phyloP scores from a whole-genome alignment of 2,888 invertebrate genomes.

The Orchesellides sinensis region DNA sequence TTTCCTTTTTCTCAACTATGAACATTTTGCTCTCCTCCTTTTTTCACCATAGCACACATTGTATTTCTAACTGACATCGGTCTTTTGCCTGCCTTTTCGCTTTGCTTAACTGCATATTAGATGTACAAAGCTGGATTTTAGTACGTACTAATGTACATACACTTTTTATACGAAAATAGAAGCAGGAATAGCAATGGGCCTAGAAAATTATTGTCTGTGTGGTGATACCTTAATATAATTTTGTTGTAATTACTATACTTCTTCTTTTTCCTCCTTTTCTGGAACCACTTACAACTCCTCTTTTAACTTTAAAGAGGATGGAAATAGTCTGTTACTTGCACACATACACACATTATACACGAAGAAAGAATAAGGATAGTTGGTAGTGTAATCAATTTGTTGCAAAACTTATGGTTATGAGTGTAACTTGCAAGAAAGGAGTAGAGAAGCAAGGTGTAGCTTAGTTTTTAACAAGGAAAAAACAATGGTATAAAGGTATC shows the following conservation, averaged over 20 bases:
- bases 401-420: conserved; percentile 40
- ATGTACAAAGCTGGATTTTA: conserved; percentile 3
- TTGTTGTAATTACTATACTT: conserved; percentile 55
- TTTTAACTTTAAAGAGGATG: not conserved
- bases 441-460: no score
- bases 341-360: no score
- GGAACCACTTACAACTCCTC: not conserved
- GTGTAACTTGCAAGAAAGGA: not conserved
- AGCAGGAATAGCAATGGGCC: conserved; percentile 22
- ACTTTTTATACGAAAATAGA: no score
- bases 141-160: not conserved
- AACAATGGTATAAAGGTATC: no score
- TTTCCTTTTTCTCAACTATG: conserved; percentile 3
- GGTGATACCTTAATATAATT: conserved; percentile 60
- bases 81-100: no score
- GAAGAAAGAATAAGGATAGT: conserved; percentile 8
- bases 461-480: no score
- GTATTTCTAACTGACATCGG: no score
- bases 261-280: not conserved
- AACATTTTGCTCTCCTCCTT: not conserved
- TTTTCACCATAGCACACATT: not conserved
- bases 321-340: not conserved
- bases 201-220: conserved; percentile 48
- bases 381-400: conserved; percentile 45
- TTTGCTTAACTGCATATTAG: no score